Evolutionary conservation across 2,113 vertebrate species (phyloP).

Genomic region (Ageneiosus marmoratus): DNA sequence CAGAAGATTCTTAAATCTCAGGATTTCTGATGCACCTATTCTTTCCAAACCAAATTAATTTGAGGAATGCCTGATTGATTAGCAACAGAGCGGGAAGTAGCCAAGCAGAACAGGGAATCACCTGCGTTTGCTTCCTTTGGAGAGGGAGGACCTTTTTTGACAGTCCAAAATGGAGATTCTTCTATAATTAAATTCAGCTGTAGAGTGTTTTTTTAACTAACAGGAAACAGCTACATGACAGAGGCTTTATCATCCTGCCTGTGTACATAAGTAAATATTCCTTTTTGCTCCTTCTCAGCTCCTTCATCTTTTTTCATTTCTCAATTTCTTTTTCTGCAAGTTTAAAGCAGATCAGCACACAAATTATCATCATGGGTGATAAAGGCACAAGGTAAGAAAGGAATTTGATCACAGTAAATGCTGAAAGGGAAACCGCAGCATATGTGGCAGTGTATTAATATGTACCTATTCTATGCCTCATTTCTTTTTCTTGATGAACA

Average conservation of each 20-base stretch:
- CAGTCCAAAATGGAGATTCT: constrained; percentile 45
- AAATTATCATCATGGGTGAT: constrained; percentile 57
- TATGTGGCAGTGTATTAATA: not conserved
- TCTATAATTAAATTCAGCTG: constrained; percentile 54
- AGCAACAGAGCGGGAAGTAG: constrained; percentile 5
- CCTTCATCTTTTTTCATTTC: not conserved
- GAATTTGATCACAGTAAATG: constrained; percentile 22
- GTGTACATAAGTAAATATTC: constrained; percentile 41
- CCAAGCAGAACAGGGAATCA: constrained; percentile 27
- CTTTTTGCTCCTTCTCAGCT: not conserved
- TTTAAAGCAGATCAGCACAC: constrained; percentile 30
- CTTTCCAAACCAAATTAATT: not conserved
- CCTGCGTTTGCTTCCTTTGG: constrained; percentile 33
- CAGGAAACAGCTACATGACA: constrained; percentile 35
- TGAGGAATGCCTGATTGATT: constrained; percentile 37
- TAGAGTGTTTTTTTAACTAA: constrained; percentile 40
- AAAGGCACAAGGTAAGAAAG: constrained; percentile 63
- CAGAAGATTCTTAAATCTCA: constrained; percentile 45
- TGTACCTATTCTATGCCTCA: not conserved
- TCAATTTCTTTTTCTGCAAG: constrained; percentile 22
- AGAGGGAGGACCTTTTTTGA: constrained; percentile 22
- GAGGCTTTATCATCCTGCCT: constrained; percentile 31
- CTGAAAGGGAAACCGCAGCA: not conserved
- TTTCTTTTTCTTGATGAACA: not conserved
- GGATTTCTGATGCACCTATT: constrained; percentile 40